These are phyloP conservation scores for Hydropsyche betteni DNA, from an alignment of 2,888 invertebrate species.

Conservation along the genomic window DNA sequence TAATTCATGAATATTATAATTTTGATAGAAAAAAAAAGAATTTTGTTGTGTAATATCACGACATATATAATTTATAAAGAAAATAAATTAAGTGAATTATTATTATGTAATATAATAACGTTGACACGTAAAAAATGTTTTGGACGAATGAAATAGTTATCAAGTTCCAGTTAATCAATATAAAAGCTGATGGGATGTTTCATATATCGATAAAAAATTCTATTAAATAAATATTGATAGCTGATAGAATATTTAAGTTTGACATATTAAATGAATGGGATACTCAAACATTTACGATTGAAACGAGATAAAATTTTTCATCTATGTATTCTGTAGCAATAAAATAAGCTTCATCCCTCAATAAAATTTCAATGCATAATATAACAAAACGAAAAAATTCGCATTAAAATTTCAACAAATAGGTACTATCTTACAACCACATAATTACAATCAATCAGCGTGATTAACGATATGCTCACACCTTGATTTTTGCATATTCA, in stretches of 20 bases:
- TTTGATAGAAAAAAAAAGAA: no score
- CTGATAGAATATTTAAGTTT: conserved; percentile 15
- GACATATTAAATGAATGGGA: conserved; percentile 29
- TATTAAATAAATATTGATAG: conserved; percentile 34
- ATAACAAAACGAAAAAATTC: no score
- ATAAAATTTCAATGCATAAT: no score
- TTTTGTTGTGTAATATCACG: background rate
- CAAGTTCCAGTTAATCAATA: conserved; percentile 14
- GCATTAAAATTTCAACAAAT: no score
- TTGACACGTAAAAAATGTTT: background rate
- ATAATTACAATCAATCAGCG: no score
- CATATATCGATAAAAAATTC: conserved; percentile 13
- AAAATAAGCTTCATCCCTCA: background rate
- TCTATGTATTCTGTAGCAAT: background rate
- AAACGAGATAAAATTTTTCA: conserved; percentile 11
- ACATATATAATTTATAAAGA: background rate
- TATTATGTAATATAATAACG: background rate
- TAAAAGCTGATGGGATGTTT: conserved; percentile 12
- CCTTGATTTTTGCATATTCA: no score
- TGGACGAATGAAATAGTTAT: background rate
- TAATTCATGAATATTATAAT: background rate
- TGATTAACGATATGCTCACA: no score
- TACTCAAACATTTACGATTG: conserved; percentile 29
- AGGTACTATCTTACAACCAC: no score
- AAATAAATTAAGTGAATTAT: background rate